Evolutionary conservation across 2,888 invertebrate genomes (phyloP), one percentile per base, ranked within the genome.

Genomic region (Phrixothrix hirtus): DNA sequence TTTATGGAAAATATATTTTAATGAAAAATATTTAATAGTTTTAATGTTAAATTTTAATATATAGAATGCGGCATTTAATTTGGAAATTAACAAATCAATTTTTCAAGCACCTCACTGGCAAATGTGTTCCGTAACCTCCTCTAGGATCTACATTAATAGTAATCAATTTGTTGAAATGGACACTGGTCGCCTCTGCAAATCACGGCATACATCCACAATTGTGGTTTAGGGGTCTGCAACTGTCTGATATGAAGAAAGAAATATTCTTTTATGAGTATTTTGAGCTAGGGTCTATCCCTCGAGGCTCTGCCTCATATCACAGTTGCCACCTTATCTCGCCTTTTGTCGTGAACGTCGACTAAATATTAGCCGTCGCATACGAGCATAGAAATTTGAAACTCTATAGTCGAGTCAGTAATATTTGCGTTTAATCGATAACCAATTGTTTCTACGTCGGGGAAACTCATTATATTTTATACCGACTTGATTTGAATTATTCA

Each of bases 251-350:
- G 65, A 63, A 64, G 61, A 64, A 66, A 68, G 69, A 69, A 72
- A 71, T 70, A 70, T 67, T 65, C 63, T 66, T 68, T 71, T 70
- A 71, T 69, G 66, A 68, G 63, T 59, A 68, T 65, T 69, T 65
- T 66, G 65, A 65, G 49, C 39, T 39, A 39, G 54, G 54, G 53
- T 47, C 44, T 17, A 48, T 54, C 49, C 49, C 49, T 34, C 29
- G 48, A 39, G 54, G 44, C 38, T 44, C 21, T 42, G 25, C 30
- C 47, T 34, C 42, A 30, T 53, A 53, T 53, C 53, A 47, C 38
- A 36, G 42, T 47, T 37, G 34, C 31, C 26, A 47, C 56, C 47
- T 55, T 58, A 55, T 58, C 48, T 52, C 55, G 47, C 43, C n/a
- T 41, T 52, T 48, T 47, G 56, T 56, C 44, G 55, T 32, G 32